Conservation (phyloP, 2,888 invertebrate species). For the Mystacides longicornis region DNA sequence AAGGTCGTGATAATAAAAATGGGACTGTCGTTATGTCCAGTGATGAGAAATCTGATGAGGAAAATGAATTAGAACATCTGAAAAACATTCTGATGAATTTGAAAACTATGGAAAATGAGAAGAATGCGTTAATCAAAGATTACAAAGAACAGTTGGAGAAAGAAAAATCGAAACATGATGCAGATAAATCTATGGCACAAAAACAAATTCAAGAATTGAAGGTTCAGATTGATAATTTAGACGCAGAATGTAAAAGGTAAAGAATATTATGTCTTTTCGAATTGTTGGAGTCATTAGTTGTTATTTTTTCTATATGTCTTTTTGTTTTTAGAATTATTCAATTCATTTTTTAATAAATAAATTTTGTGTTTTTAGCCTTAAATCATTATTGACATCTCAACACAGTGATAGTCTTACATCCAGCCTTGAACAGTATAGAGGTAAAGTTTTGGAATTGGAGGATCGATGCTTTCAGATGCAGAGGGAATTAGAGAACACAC, state of each 20-base stretch:
- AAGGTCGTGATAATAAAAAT: constrained; percentile 21
- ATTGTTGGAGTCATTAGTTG: too few species aligned
- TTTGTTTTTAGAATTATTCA: too few species aligned
- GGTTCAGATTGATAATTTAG: constrained; percentile 36
- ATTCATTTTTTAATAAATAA: too few species aligned
- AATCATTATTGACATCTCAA: constrained; percentile 18
- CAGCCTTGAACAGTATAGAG: constrained; percentile 39
- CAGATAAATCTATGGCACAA: constrained; percentile 29
- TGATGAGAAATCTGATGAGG: constrained; percentile 38
- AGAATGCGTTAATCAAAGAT: constrained; percentile 39
- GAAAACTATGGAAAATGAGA: constrained; percentile 42
- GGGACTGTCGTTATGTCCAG: constrained; percentile 33
- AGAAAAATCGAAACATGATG: constrained; percentile 45
- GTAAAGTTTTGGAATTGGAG: constrained; percentile 39
- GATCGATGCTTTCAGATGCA: constrained; percentile 40
- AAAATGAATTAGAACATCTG: constrained; percentile 31
- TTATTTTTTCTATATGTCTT: too few species aligned
- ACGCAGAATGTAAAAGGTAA: constrained; percentile 36
- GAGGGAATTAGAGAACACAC: constrained; percentile 40
- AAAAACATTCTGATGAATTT: constrained; percentile 35
- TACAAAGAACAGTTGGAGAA: constrained; percentile 45
- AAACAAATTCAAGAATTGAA: constrained; percentile 26
- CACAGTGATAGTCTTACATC: constrained; percentile 28
- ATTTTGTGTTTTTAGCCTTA: constrained; percentile 22
- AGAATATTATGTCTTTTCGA: not conserved